Evolutionary conservation across 92 coral and sea anemone genomes (phyloP).

Genomic region (Palythoa grandiflora): DNA sequence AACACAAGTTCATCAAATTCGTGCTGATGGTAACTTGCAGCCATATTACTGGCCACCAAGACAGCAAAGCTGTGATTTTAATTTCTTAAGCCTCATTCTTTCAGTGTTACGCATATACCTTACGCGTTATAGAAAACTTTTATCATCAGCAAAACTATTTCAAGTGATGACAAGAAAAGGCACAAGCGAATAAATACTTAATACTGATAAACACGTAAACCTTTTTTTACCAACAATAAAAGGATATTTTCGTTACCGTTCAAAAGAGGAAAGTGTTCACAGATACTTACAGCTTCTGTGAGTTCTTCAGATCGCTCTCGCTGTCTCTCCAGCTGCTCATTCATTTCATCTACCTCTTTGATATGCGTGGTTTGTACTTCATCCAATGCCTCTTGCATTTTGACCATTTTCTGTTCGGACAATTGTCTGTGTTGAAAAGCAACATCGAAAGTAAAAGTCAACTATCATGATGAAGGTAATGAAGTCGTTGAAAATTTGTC

Average conservation of each 20-base stretch:
- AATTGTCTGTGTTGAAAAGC: not conserved
- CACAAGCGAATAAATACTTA: no score
- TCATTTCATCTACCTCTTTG: conserved; percentile 78
- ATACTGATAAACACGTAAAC: no score
- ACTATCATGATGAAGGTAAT: not conserved
- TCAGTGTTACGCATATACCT: no score
- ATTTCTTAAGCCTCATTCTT: no score
- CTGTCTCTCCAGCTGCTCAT: conserved; percentile 85
- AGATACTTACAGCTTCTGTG: conserved; percentile 77
- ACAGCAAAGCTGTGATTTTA: no score
- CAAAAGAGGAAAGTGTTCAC: not conserved
- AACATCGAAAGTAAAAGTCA: not conserved
- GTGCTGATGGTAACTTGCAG: no score
- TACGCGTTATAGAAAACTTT: no score
- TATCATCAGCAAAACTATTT: no score
- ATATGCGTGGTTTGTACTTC: conserved; percentile 75
- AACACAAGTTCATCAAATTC: no score
- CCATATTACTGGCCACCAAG: no score
- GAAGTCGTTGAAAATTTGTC: not conserved
- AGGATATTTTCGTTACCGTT: not conserved
- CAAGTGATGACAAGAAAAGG: no score
- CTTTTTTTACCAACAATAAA: no score
- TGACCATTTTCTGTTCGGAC: conserved; percentile 72
- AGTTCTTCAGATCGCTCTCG: conserved; percentile 85
- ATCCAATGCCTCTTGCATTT: conserved; percentile 76